Evolutionary conservation across 2,113 vertebrate genomes (phyloP), one percentile per base, ranked within the genome.

Genomic region (Tupaia chinensis): DNA sequence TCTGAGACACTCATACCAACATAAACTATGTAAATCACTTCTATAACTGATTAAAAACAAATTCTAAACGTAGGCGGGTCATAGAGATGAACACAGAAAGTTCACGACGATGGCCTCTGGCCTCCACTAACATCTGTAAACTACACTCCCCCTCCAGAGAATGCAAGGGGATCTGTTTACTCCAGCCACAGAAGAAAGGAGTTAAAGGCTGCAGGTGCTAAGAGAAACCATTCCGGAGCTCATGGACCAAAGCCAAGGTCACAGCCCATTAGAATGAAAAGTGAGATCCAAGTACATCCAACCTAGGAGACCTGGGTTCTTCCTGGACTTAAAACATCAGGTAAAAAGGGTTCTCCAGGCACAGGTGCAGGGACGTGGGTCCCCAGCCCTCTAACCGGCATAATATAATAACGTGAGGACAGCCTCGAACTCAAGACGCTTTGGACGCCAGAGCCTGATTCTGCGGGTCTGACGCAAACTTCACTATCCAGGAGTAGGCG

Each of bases 181-280:
- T 86, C 25, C 34, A 3, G 58, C n/a, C 44, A 54, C 14, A 56
- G 16, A 89, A 79, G 79, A 88, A 88, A 76, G 79, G 17, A 22
- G 12, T n/a, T n/a, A n/a, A n/a, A n/a, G n/a, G n/a, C 44, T 44
- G 44, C 96, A 93, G 94, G 91, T 92, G 85, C 54, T 58, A 20
- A 44, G n/a, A 88, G 89, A 85, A 86, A 56, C 84, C 87, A 32
- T 32, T 58, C 77, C 5, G 54, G 61, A 82, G 34, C 53, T 44
- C 56, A 0, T 32, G 95, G 89, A 76, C 27, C 60, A 4, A 10
- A 0, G 73, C 96, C 94, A 88, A 88, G 87, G 60, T 56, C 87
- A 54, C 95, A 61, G 73, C 74, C 74, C 77, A 78, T 12, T 86
- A 83, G 93, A 65, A 56, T 9, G 85, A 60, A 76, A 91, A 54